These are phyloP conservation scores for Brachionus asplanchnoidis DNA, from an alignment of 1,140 invertebrate genomes.

Conservation along the genomic window DNA sequence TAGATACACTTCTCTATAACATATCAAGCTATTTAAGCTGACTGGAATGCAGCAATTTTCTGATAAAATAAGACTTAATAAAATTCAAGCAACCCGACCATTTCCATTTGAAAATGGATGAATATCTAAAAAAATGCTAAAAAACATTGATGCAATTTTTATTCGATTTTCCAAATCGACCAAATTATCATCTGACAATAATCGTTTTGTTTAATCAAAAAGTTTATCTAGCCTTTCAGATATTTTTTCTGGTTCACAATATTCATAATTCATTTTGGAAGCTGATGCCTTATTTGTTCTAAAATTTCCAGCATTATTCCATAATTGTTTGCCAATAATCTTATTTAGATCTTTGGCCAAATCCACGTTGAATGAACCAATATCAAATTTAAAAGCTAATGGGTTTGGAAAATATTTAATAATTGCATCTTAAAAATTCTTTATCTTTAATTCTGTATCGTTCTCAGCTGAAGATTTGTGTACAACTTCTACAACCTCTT, in stretches of 20 bases:
- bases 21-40: background rate
- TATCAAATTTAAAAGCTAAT: background rate
- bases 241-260: background rate
- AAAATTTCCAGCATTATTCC: background rate
- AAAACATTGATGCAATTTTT: background rate
- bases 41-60: background rate
- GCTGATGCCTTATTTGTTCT: background rate
- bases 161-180: background rate
- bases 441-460: background rate
- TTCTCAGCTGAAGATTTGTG: background rate
- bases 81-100: background rate
- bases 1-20: background rate
- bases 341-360: background rate
- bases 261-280: background rate
- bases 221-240: background rate
- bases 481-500: background rate
- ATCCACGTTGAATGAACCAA: background rate
- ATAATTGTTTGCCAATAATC: background rate
- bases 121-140: conserved; percentile 11
- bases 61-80: conserved; percentile 3
- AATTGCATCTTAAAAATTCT: background rate
- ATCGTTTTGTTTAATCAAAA: background rate
- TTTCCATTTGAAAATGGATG: conserved; percentile 22
- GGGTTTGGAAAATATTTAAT: background rate
- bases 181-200: background rate